Conservation (phyloP, 2,888 invertebrate genomes). For the Leptarthrus brevirostris region DNA sequence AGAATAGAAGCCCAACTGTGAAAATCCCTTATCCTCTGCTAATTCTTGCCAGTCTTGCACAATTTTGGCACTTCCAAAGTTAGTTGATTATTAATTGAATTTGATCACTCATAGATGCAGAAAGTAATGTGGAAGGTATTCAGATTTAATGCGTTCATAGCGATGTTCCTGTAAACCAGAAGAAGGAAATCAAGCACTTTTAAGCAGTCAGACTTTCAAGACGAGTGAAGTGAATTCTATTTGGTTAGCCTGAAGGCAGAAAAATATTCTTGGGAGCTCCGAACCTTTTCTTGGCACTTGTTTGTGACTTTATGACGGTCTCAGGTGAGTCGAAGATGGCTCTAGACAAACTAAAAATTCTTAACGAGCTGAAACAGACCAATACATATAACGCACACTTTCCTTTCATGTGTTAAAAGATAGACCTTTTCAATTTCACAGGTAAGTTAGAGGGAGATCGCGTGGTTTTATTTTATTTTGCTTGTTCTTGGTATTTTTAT, state of each 20-base stretch:
- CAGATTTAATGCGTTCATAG: not conserved
- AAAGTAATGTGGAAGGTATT: constrained; percentile 1
- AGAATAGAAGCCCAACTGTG: too few species aligned
- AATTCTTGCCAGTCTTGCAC: too few species aligned
- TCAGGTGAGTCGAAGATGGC: constrained; percentile 33
- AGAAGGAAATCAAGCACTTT: constrained; percentile 27
- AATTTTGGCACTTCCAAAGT: not conserved
- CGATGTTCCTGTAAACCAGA: constrained; percentile 3
- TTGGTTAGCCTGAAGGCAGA: not conserved
- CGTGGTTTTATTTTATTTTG: constrained; percentile 30
- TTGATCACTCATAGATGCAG: not conserved
- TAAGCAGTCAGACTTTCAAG: not conserved
- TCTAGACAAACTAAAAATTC: constrained; percentile 43
- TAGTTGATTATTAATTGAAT: constrained; percentile 23
- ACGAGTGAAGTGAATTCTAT: constrained; percentile 33
- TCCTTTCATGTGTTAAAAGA: constrained; percentile 33
- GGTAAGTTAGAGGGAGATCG: constrained; percentile 52
- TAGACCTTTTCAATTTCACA: constrained; percentile 53
- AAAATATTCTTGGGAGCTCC: constrained; percentile 22
- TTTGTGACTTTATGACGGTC: constrained; percentile 33
- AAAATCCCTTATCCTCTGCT: too few species aligned
- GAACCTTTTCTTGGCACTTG: constrained; percentile 36
- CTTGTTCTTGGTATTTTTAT: constrained; percentile 36
- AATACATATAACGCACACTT: constrained; percentile 27
- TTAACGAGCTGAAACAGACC: constrained; percentile 49